Evolutionary conservation across 2,888 invertebrate species (phyloP), one percentile per base, ranked within the genome.

Genomic region (Hybos culiciformis): DNA sequence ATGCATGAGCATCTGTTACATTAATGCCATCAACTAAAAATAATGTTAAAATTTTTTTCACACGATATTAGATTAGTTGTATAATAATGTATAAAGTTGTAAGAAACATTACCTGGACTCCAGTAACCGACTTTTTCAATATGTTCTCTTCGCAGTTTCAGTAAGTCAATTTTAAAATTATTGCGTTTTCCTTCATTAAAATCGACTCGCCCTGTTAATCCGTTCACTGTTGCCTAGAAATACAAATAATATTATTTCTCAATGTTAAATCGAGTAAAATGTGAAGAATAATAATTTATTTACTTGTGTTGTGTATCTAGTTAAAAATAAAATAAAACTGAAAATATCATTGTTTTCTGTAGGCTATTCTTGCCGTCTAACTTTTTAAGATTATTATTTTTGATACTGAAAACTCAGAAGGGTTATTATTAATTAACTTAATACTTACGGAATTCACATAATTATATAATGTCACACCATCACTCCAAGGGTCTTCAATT

Each of bases 131-230:
- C 83, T 58, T 86, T 82, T 41, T 78, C 75, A 38, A 84, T 72
- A 53, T 81, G 78, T 37, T 86, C 83, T 5, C 82, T 80, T 44
- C 80, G 77, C 32, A 92, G 65, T 61, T 91, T 80, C 51, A 91
- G 72, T 39, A 92, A 70, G 59, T 93, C 91, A 42, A 94, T 72
- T 59, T 83, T 81, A 64, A 93, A 85, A 58, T 84, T 82, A 29
- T 77, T 79, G 26, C 94, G 71, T 48, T 80, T 76, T 2, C 92
- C 92, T 55, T 86, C 82, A 53, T 79, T 79, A 68, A 93, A 92
- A 50, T 85, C 80, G 39, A 93, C 78, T 26, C 78, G 81, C 1
- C 94, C 94, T 0, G 92, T 91, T 37, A 93, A 66, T 0, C 93
- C 93, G 54, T 83, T 81, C 34, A 86, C 76, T 56, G 80, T 79